These are phyloP conservation scores for Sericinus montela DNA, from an alignment of 2,888 invertebrate genomes.

Conservation along the genomic window DNA sequence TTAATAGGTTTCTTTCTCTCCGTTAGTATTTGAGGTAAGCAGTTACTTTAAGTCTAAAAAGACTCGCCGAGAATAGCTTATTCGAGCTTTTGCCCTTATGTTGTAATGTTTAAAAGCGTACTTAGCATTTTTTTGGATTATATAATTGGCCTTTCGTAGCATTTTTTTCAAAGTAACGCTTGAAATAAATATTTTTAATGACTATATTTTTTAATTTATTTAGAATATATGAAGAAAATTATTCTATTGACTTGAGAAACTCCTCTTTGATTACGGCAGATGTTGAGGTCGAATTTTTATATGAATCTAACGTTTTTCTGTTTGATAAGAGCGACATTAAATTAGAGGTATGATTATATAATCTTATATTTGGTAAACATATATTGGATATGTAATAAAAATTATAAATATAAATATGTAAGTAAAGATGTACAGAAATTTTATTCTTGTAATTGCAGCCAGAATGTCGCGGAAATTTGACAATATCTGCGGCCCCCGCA, in stretches of 20 bases:
- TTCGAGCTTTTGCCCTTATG: too few relatives aligned
- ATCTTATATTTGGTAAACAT: not conserved
- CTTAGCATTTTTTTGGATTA: too few relatives aligned
- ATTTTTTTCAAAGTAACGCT: too few relatives aligned
- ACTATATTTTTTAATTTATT: not conserved
- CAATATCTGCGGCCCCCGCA: slow-evolving; percentile 59
- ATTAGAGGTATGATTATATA: slow-evolving; percentile 42
- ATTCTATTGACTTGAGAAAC: slow-evolving; percentile 74
- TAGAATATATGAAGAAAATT: slow-evolving; percentile 59
- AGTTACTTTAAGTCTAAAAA: too few relatives aligned
- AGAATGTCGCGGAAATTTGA: slow-evolving; percentile 53
- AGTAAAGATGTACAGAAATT: not conserved
- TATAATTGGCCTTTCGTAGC: too few relatives aligned
- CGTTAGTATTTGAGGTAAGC: too few relatives aligned
- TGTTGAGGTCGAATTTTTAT: slow-evolving; percentile 62
- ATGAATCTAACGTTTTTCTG: slow-evolving; percentile 63
- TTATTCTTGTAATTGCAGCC: slow-evolving; percentile 39
- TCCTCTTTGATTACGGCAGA: slow-evolving; percentile 71
- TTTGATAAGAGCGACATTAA: slow-evolving; percentile 53
- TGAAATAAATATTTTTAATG: too few relatives aligned
- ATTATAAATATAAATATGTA: too few relatives aligned
- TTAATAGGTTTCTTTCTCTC: too few relatives aligned
- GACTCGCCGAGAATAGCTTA: too few relatives aligned
- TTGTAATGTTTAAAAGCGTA: too few relatives aligned
- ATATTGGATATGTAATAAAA: too few relatives aligned